A percentile compares a stretch with the other conserved stretches of the same genome.
These are phyloP conservation scores for Priocnemis perturbator DNA, from an alignment of 2,888 invertebrate genomes.

Conservation along the genomic window DNA sequence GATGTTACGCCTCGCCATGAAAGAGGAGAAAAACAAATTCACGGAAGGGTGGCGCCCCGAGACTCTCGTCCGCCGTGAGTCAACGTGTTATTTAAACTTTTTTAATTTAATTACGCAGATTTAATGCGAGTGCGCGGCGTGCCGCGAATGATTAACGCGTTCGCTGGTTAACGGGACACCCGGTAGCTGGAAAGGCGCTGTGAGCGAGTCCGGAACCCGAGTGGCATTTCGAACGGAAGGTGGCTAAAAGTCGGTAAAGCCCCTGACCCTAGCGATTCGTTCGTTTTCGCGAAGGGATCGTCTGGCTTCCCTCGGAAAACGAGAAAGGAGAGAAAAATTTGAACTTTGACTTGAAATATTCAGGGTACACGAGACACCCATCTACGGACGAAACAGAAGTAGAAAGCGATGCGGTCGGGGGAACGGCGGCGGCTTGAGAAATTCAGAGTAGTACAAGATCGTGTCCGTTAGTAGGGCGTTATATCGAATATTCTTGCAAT, in stretches of 20 bases:
- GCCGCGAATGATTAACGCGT: slow-evolving; percentile 51
- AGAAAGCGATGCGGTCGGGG: too few relatives aligned
- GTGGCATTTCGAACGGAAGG: too few relatives aligned
- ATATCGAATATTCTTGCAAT: too few relatives aligned
- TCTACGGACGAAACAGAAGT: too few relatives aligned
- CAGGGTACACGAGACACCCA: too few relatives aligned
- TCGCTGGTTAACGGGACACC: slow-evolving; percentile 4
- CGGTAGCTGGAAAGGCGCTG: not conserved
- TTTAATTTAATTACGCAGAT: slow-evolving; percentile 56
- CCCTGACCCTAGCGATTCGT: not conserved
- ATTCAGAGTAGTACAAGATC: too few relatives aligned
- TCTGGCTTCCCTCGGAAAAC: not conserved
- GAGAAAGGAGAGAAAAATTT: not conserved
- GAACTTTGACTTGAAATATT: too few relatives aligned
- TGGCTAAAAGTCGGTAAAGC: too few relatives aligned
- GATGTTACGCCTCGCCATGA: not conserved
- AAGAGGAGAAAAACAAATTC: slow-evolving; percentile 14
- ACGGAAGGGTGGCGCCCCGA: slow-evolving; percentile 7
- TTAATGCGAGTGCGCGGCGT: slow-evolving; percentile 35
- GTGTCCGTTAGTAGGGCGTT: too few relatives aligned
- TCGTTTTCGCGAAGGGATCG: not conserved
- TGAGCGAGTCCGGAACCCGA: too few relatives aligned
- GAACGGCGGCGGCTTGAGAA: too few relatives aligned
- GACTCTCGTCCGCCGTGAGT: slow-evolving; percentile 25
- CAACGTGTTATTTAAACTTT: slow-evolving; percentile 58